Conservation (phyloP, 2,888 invertebrate species). For the Autographa pulchrina region DNA sequence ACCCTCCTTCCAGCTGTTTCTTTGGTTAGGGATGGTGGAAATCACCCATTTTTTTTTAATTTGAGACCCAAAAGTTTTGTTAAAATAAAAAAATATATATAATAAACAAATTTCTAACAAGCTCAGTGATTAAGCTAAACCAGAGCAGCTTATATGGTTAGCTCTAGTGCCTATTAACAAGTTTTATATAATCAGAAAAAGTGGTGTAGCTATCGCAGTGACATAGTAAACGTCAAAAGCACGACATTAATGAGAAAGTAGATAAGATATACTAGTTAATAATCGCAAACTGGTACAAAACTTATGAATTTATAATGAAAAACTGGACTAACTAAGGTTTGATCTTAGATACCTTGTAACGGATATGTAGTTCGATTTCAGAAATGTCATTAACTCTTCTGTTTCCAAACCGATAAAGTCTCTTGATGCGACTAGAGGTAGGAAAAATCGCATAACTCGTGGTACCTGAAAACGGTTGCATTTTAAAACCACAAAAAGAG, state of each 20-base stretch:
- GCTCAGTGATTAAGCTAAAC: slow-evolving; percentile 11
- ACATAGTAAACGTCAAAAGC: slow-evolving; percentile 2
- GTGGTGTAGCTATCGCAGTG: background rate
- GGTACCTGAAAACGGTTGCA: slow-evolving; percentile 84
- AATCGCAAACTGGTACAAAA: no score
- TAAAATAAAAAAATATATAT: no score
- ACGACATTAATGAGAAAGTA: background rate
- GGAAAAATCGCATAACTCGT: slow-evolving; percentile 93
- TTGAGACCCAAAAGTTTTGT: no score
- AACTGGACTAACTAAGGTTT: background rate
- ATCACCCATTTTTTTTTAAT: no score
- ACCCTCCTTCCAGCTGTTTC: no score
- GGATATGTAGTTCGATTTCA: slow-evolving; percentile 92
- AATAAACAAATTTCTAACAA: background rate
- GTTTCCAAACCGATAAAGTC: slow-evolving; percentile 92
- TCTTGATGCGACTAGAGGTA: slow-evolving; percentile 93
- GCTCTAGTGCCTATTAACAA: background rate
- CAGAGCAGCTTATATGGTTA: slow-evolving; percentile 12
- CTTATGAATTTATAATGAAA: slow-evolving; percentile 5
- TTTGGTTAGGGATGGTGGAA: no score
- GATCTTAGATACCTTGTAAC: slow-evolving; percentile 90
- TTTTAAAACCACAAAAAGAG: background rate
- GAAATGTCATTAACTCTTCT: slow-evolving; percentile 91
- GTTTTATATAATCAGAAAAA: slow-evolving; percentile 10
- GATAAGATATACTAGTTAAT: no score